Evolutionary conservation across 2,888 invertebrate species (phyloP).

Genomic region (Nymphalis c-album): DNA sequence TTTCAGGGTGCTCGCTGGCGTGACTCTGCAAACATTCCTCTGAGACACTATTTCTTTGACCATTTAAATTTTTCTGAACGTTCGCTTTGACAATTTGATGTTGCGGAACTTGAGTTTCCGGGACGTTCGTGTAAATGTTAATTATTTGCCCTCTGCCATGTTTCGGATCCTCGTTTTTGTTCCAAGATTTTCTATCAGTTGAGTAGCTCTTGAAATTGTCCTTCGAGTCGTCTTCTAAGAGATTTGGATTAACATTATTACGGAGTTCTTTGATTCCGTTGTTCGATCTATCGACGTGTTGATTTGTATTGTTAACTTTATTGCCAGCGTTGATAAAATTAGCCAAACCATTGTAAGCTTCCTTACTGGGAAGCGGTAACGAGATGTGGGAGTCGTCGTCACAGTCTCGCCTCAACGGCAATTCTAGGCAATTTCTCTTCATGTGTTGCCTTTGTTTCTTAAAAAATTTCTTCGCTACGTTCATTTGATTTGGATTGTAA

Average conservation of each 20-base stretch:
- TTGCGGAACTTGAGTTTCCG: slow-evolving; percentile 82
- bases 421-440: slow-evolving; percentile 87
- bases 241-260: slow-evolving; percentile 83
- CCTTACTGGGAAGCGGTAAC: slow-evolving; percentile 73
- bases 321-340: slow-evolving; percentile 86
- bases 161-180: slow-evolving; percentile 64
- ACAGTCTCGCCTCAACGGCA: slow-evolving; percentile 82
- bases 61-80: slow-evolving; percentile 58
- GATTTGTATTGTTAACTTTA: slow-evolving; percentile 90
- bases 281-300: slow-evolving; percentile 84
- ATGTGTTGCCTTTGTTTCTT: slow-evolving; percentile 89
- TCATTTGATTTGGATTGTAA: slow-evolving; percentile 96
- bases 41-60: slow-evolving; percentile 68
- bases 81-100: slow-evolving; percentile 78
- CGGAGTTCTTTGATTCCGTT: slow-evolving; percentile 81
- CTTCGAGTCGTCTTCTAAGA: slow-evolving; percentile 83
- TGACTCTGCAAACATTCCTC: slow-evolving; percentile 74
- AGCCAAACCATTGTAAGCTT: slow-evolving; percentile 78
- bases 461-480: slow-evolving; percentile 95
- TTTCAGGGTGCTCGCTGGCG: slow-evolving; percentile 69
- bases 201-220: slow-evolving; percentile 72
- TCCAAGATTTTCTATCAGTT: slow-evolving; percentile 67
- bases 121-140: slow-evolving; percentile 84
- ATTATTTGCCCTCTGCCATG: slow-evolving; percentile 68
- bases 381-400: slow-evolving; percentile 78